Base-by-base conservation (phyloP, 1,140 invertebrate species). In the Coelopa frigida region DNA sequence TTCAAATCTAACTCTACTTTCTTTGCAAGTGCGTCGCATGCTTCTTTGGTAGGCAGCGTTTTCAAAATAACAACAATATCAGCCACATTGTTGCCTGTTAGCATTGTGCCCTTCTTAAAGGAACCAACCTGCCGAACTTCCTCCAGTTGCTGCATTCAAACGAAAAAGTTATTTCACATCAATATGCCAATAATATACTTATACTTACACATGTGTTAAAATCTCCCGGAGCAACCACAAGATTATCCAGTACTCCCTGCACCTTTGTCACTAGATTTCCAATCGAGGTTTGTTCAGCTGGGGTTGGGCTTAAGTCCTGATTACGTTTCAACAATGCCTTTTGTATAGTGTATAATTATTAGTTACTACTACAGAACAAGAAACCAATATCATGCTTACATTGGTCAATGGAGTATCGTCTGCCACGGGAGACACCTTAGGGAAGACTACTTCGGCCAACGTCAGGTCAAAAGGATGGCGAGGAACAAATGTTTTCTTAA, bases 21-120 rank as follows among this genome's bases (percentile, higher is more conserved):
- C 50, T 85, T 89, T 1, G 89, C 89, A 2, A 97, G 71, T 2
- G 89, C 88, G 63, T 93, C 87, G 0, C 97, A 89, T 5, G 93
- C 89, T 62, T 97, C 94, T 64, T 89, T 89, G 11, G 94, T 97
- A 2, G 96, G 96, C 32, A 98, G 69, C 1, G 94, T 97, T 76
- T 98, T 98, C n/a, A 99, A 76, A 55, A 98, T 95, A 8, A 98
- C 91, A 4, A 98, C 94, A 55, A 98, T 86, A 68, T 98, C 94
- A 15, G 94, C 95, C 1, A 94, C 82, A 68, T 94, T 95, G 59
- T 94, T 87, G 2, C 92, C 92, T 5, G 89, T 85, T 56, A 97
- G 81, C 85, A 98, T 97, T 8, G 94, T 98, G 1, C 94, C 94
- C 70, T 98, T 98, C 69, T 98, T 98, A 59, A 94, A 97, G 1